Evolutionary conservation across 2,797 vertebrate species (phyloP).

Genomic region (Crax fasciolata): DNA sequence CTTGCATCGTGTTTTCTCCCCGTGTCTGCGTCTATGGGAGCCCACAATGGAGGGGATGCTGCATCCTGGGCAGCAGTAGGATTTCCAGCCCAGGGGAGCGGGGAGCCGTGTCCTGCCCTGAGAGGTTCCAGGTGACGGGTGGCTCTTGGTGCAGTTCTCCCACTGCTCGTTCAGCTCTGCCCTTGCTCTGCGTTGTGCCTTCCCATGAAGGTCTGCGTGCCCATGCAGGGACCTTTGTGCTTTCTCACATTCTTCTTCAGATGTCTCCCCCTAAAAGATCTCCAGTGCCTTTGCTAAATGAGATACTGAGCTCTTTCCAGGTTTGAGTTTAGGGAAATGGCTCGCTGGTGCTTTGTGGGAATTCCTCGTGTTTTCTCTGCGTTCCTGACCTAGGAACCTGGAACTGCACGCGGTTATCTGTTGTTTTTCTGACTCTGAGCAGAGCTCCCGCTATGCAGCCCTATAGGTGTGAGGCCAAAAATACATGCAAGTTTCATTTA

Average conservation of each 20-base stretch:
- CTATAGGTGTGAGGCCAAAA: slow-evolving; percentile 33
- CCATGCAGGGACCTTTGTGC: neutral
- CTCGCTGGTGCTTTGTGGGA: neutral
- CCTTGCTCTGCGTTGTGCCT: neutral
- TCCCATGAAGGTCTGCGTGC: neutral
- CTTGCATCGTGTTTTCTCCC: rapidly evolving
- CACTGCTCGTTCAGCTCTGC: neutral
- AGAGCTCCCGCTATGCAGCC: neutral
- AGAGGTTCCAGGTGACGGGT: neutral
- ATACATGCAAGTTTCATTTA: slow-evolving; percentile 31
- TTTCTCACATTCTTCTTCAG: neutral
- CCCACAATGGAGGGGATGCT: neutral
- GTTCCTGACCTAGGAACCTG: neutral
- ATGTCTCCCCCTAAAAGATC: neutral
- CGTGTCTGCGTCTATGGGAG: rapidly evolving
- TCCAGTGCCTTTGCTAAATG: neutral
- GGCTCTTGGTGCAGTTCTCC: neutral
- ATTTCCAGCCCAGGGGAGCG: rapidly evolving
- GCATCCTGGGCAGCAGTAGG: neutral
- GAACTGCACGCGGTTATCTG: neutral
- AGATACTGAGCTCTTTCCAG: neutral
- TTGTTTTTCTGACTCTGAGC: neutral
- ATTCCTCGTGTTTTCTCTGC: neutral
- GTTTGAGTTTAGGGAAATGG: neutral
- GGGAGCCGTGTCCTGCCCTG: neutral